Conservation (phyloP, 2,888 invertebrate genomes). For the Dusona sp. region DNA sequence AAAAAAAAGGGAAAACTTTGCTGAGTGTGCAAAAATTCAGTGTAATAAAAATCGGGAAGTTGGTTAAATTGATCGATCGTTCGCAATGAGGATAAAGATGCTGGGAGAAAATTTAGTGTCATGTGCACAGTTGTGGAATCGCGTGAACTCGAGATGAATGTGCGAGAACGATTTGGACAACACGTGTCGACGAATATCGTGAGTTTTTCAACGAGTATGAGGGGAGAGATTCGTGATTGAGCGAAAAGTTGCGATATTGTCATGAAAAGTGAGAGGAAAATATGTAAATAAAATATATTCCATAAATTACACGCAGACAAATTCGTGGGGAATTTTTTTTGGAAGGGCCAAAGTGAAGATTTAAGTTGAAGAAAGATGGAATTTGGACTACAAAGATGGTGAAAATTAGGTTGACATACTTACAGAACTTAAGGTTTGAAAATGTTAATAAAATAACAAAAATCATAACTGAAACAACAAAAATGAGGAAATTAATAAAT, state of each 20-base stretch:
- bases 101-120: not conserved
- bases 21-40: not conserved
- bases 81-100: slow-evolving; percentile 11
- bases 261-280: slow-evolving; percentile 6
- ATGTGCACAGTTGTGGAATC: slow-evolving; percentile 23
- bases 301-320: not conserved
- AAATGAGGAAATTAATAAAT: not conserved
- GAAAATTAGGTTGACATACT: not conserved
- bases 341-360: not conserved
- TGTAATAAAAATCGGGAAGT: not conserved
- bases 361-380: not conserved
- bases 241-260: slow-evolving; percentile 16
- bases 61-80: not conserved
- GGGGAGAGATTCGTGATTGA: not conserved
- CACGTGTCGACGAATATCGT: slow-evolving; percentile 51
- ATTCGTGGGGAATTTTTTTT: not conserved
- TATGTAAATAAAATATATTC: slow-evolving; percentile 1
- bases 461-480: not conserved
- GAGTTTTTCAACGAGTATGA: slow-evolving; percentile 36
- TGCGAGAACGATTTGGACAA: slow-evolving; percentile 30
- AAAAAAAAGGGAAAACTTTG: not conserved
- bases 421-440: not conserved
- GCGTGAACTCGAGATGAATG: slow-evolving; percentile 30
- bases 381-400: not conserved
- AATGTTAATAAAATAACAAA: not conserved